Conservation (phyloP, 2,888 invertebrate genomes). For the Agonopterix arenella region DNA sequence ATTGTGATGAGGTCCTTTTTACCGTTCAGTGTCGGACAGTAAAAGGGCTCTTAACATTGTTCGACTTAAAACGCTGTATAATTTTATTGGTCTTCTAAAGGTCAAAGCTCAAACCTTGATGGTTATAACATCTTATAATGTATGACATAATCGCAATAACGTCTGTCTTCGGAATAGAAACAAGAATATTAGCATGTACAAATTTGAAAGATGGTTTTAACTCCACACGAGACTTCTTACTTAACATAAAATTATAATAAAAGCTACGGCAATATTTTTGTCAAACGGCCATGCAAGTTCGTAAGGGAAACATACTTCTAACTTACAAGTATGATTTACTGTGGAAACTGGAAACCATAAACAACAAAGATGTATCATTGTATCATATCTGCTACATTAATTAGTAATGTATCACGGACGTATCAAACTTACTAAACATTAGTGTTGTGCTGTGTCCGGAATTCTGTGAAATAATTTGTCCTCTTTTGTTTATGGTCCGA, state of each 20-base stretch:
- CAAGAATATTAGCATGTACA: constrained; percentile 4
- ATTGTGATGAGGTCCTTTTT: too few species aligned
- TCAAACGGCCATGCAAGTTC: neutral
- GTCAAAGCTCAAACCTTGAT: neutral
- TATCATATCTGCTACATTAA: neutral
- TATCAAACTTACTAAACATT: neutral
- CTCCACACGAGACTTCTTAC: constrained; percentile 1
- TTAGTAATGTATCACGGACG: constrained; percentile 1
- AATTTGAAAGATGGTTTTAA: constrained; percentile 2
- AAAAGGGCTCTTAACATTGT: too few species aligned
- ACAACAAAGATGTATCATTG: neutral
- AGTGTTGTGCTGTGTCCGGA: neutral
- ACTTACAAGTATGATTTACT: neutral
- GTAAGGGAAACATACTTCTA: neutral
- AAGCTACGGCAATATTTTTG: neutral
- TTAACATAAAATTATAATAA: constrained; percentile 10
- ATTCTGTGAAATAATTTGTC: constrained; percentile 37
- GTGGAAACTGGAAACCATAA: neutral
- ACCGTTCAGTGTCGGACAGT: too few species aligned
- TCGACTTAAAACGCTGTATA: too few species aligned
- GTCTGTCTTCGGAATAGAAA: neutral
- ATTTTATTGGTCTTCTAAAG: too few species aligned
- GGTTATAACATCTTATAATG: neutral
- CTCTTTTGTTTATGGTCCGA: constrained; percentile 49
- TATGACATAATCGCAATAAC: neutral